Conservation (phyloP, 2,888 invertebrate species). For the Spicauda simplicius region DNA sequence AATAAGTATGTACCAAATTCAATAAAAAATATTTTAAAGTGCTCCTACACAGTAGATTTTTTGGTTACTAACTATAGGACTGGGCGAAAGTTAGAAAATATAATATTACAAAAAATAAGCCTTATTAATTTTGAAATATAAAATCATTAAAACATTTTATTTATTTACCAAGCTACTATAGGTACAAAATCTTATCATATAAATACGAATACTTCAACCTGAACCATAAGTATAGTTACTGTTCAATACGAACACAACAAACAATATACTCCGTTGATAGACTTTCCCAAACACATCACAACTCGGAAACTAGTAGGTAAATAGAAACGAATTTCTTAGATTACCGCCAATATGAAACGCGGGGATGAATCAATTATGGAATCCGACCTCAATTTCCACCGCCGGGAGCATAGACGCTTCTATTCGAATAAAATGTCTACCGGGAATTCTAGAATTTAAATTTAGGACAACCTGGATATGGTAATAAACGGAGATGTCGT, state of each 20-base stretch:
- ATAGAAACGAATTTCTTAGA: constrained; percentile 10
- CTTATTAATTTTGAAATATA: too few species aligned
- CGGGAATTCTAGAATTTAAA: constrained; percentile 7
- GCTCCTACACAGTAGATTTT: too few species aligned
- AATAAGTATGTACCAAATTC: too few species aligned
- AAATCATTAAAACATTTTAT: too few species aligned
- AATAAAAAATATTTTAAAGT: too few species aligned
- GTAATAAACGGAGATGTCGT: background rate
- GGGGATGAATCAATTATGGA: constrained; percentile 16
- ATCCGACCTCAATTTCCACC: constrained; percentile 5
- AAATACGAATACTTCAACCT: too few species aligned
- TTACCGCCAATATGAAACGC: constrained; percentile 6
- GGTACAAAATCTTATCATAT: too few species aligned
- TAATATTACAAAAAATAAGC: too few species aligned
- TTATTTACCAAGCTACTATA: too few species aligned
- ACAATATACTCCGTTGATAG: background rate
- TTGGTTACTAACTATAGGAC: too few species aligned
- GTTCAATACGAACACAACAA: background rate
- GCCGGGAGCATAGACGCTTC: constrained; percentile 1
- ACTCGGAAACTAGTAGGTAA: constrained; percentile 4
- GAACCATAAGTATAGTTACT: background rate
- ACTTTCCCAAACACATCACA: background rate
- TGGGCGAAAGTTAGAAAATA: too few species aligned
- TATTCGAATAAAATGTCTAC: constrained; percentile 4
- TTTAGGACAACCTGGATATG: background rate